These are phyloP conservation scores for Phenganax stokvisi DNA, from an alignment of 92 coral and sea anemone species.

Conservation along the genomic window DNA sequence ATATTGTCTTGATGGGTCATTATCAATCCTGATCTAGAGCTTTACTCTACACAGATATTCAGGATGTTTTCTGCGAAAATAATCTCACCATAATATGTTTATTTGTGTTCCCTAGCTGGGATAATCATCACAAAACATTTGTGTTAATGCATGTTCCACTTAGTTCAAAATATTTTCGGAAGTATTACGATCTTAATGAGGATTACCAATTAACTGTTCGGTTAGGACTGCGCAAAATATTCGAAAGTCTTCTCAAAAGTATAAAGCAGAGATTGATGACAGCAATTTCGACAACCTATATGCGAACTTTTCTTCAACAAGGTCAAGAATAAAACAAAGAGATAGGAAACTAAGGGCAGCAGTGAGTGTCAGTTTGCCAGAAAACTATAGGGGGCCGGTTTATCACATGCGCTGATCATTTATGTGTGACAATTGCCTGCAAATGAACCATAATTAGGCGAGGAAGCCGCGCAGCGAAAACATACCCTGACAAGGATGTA, in stretches of 20 bases:
- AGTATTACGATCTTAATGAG: conserved; percentile 11
- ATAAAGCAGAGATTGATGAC: neutral
- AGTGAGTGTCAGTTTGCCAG: conserved; percentile 33
- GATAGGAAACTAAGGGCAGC: conserved; percentile 20
- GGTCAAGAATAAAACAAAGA: conserved; percentile 17
- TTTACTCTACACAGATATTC: neutral
- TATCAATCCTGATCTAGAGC: too few species aligned
- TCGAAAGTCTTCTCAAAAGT: too few species aligned
- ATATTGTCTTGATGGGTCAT: too few species aligned
- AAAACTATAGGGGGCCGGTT: conserved; percentile 44
- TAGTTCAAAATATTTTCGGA: conserved; percentile 18
- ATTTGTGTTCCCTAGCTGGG: conserved; percentile 9
- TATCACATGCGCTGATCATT: conserved; percentile 30
- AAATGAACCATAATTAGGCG: conserved; percentile 8
- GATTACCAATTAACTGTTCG: neutral
- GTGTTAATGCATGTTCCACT: conserved; percentile 7
- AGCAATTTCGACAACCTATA: neutral
- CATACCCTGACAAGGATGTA: neutral
- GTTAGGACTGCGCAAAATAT: neutral
- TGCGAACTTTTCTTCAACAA: neutral
- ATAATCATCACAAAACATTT: conserved; percentile 13
- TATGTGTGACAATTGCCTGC: conserved; percentile 27
- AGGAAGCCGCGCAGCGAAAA: conserved; percentile 23
- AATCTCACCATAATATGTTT: neutral
- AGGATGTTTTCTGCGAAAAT: neutral